Evolutionary conservation across 2,113 vertebrate species (phyloP).

Genomic region (Cyrtonyx montezumae): DNA sequence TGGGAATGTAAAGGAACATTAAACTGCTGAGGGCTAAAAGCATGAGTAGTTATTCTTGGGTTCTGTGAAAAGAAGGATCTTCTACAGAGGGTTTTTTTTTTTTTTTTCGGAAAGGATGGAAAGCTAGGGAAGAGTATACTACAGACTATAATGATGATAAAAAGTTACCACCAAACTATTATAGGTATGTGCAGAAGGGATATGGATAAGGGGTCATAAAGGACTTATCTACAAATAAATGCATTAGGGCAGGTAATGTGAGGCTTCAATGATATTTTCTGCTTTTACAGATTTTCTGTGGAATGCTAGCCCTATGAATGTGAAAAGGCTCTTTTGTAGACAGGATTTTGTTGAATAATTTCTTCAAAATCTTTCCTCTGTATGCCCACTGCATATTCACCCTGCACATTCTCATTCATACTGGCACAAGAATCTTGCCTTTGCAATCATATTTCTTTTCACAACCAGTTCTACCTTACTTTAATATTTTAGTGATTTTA

Average conservation of each 20-base stretch:
- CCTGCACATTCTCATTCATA: neutral
- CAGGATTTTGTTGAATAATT: neutral
- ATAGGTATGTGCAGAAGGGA: neutral
- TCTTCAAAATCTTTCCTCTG: neutral
- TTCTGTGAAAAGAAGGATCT: neutral
- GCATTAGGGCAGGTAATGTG: neutral
- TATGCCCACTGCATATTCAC: neutral
- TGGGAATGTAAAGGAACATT: conserved; percentile 25
- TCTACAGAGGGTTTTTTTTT: neutral
- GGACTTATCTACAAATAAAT: neutral
- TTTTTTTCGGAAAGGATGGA: neutral
- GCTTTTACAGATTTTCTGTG: neutral
- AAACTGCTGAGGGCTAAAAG: conserved; percentile 27
- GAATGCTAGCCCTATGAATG: neutral
- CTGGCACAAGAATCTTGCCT: neutral
- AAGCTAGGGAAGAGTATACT: neutral
- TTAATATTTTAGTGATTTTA: neutral
- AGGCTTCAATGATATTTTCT: neutral
- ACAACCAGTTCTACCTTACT: neutral
- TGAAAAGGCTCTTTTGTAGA: neutral
- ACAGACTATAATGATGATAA: neutral
- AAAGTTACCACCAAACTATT: neutral
- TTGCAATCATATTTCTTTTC: neutral
- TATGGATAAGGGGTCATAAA: neutral
- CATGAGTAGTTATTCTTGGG: conserved; percentile 32